These are phyloP conservation scores for Drosophila gaucha DNA, from an alignment of 2,888 invertebrate species.

Conservation along the genomic window DNA sequence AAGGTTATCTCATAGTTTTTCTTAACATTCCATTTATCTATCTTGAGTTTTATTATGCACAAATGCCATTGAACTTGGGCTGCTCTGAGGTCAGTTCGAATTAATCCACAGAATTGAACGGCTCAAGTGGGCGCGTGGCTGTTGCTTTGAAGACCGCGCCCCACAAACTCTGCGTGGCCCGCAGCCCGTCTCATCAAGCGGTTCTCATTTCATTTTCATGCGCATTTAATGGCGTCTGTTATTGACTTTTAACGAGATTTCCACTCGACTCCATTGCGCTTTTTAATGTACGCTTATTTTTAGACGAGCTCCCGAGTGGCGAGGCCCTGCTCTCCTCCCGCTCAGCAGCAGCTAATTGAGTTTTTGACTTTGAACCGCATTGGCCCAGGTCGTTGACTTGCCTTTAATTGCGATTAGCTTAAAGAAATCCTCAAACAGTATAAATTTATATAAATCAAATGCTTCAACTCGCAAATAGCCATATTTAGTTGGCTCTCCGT, in stretches of 20 bases:
- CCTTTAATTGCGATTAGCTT: constrained; percentile 45
- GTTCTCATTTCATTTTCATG: constrained; percentile 77
- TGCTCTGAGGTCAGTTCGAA: constrained; percentile 66
- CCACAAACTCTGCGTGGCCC: constrained; percentile 14
- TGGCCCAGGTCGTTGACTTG: constrained; percentile 65
- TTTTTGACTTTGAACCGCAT: constrained; percentile 76
- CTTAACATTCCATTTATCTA: constrained; percentile 6
- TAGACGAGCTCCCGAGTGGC: constrained; percentile 31
- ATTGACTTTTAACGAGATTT: constrained; percentile 80
- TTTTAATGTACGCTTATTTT: constrained; percentile 48
- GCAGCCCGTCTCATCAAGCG: constrained; percentile 42
- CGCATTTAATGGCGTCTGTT: constrained; percentile 80
- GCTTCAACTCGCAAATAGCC: constrained; percentile 39
- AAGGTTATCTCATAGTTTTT: constrained; percentile 4
- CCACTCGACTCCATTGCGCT: constrained; percentile 59
- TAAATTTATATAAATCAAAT: constrained; percentile 60
- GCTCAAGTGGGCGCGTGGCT: constrained; percentile 78
- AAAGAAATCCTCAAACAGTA: constrained; percentile 18
- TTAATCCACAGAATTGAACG: constrained; percentile 53
- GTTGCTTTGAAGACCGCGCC: constrained; percentile 8
- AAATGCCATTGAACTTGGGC: constrained; percentile 71
- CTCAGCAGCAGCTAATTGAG: constrained; percentile 65
- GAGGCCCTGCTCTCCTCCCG: constrained; percentile 2
- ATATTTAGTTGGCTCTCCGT: constrained; percentile 44
- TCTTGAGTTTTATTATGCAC: constrained; percentile 21